Evolutionary conservation across 2,113 vertebrate species (phyloP).

Genomic region (Sinocyclocheilus rhinocerous): DNA sequence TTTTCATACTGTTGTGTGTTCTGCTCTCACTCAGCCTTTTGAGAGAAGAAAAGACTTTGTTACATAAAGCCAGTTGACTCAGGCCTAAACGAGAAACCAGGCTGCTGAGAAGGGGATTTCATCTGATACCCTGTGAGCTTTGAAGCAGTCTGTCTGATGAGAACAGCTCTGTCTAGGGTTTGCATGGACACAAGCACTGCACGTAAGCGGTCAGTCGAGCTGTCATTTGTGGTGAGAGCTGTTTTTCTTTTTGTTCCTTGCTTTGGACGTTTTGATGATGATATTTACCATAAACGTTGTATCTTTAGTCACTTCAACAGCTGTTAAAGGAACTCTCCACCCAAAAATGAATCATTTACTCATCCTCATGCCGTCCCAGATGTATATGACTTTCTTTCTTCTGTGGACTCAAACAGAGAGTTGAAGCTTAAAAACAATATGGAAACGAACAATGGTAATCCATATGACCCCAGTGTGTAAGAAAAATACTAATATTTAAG

Average conservation of each 20-base stretch:
- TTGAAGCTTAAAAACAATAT: not conserved
- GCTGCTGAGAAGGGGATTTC: slow-evolving; percentile 29
- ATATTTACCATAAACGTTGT: not conserved
- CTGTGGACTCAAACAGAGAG: not conserved
- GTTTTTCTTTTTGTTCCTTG: not conserved
- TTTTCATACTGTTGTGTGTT: slow-evolving; percentile 6
- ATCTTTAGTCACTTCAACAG: not conserved
- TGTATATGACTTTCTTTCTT: not conserved
- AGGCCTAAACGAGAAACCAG: slow-evolving; percentile 6
- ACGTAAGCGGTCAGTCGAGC: not conserved
- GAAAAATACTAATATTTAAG: not conserved
- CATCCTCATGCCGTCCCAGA: not conserved
- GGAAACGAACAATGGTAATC: not conserved
- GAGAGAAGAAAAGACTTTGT: slow-evolving; percentile 9
- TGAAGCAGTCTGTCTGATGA: slow-evolving; percentile 16
- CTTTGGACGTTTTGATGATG: not conserved
- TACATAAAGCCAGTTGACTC: slow-evolving; percentile 27
- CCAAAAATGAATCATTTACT: slow-evolving; percentile 4
- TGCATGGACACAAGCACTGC: not conserved
- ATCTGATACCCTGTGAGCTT: slow-evolving; percentile 34
- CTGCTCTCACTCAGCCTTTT: slow-evolving; percentile 10
- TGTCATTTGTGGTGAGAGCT: slow-evolving; percentile 8
- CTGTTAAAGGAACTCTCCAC: not conserved
- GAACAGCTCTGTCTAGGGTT: not conserved
- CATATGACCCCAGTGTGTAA: not conserved